Conservation (phyloP, 1,140 invertebrate species). For the Heliconius hewitsoni region DNA sequence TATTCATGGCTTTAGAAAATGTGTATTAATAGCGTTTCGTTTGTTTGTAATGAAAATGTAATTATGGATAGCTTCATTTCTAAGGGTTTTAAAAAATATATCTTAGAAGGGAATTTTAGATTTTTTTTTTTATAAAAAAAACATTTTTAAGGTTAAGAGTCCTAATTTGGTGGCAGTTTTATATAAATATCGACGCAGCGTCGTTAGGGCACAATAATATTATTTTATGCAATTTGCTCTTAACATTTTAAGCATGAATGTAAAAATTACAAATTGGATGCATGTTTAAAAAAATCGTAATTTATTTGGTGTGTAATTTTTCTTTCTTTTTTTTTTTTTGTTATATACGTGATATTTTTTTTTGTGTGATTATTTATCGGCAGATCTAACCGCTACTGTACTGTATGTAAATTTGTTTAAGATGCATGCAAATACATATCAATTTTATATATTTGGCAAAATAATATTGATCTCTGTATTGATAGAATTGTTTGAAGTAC, state of each 20-base stretch:
- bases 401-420: constrained; percentile 38
- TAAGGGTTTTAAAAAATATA: background rate
- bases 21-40: background rate
- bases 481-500: constrained; percentile 25
- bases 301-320: constrained; percentile 43
- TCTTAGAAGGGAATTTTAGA: background rate
- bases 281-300: constrained; percentile 38
- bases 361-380: constrained; percentile 41
- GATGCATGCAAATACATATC: constrained; percentile 63
- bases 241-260: constrained; percentile 22
- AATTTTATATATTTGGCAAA: constrained; percentile 63
- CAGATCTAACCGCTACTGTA: constrained; percentile 20
- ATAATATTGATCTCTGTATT: constrained; percentile 62
- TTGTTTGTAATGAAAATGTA: background rate
- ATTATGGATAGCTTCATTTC: background rate
- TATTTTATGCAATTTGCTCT: constrained; percentile 33
- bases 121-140: background rate
- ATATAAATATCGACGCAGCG: constrained; percentile 12
- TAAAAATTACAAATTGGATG: constrained; percentile 35
- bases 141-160: background rate
- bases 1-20: background rate
- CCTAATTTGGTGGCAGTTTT: constrained; percentile 9
- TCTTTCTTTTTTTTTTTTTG: constrained; percentile 9
- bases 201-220: constrained; percentile 29
- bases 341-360: constrained; percentile 38